Base-by-base conservation (phyloP, 2,888 invertebrate species). In the Brenthis ino region DNA sequence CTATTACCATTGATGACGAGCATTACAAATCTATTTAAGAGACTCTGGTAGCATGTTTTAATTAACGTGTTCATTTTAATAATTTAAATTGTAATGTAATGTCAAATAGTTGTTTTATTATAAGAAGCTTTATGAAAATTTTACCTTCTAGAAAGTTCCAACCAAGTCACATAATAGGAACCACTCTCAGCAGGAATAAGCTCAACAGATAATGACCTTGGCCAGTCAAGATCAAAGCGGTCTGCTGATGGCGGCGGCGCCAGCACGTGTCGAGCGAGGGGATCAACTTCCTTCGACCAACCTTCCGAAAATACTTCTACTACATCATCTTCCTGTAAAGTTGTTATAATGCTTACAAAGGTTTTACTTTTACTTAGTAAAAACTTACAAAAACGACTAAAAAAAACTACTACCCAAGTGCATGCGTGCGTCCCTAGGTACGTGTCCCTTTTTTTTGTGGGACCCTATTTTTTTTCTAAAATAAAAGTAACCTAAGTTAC, bases 261-360 rank as follows among this genome's bases (percentile, higher is more conserved):
- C 16, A 94, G 83, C 11, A 94, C 88, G 70, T 94, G 94, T 33
- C 93, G 91, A n/a, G 94, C 93, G 20, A 94, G 82, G n/a, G 91
- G 88, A 76, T 94, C 94, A 16, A 88, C 83, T 43, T 90, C 89
- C 70, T 85, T 87, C 0, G 79, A 91, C 97, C 97, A 97, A 50
- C 97, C 97, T 77, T 97, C 96, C 58, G 97, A 97, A 85, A 97
- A 97, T 61, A 97, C 95, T 88, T 97, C 96, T 24, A 97, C 96
- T 74, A 95, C 89, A 72, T 95, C 94, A 68, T 95, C 94, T 43
- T 94, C 93, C 89, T 93, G 81, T 3, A 84, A 82, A 67, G 2
- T 8, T 28, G 14, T 6, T 14, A 55, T 8, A 14, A 6, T 5
- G 14, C 28, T 28, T 28, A 28, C 28, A 12, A 14, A 13, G 33